phyloP scores from a whole-genome alignment of 2,797 vertebrate genomes.

The Trachops cirrhosus region DNA sequence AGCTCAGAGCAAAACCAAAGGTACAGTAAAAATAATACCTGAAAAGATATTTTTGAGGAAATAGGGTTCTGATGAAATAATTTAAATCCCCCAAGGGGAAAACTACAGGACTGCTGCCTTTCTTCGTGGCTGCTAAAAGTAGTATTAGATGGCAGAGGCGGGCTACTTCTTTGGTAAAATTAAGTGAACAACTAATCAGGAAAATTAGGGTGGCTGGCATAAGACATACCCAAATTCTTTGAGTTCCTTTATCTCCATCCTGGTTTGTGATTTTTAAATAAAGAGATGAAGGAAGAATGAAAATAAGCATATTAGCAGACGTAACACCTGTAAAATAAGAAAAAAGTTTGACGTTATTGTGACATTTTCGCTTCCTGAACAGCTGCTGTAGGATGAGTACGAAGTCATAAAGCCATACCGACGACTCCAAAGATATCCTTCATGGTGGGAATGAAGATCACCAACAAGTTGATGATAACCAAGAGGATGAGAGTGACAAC shows the following conservation, averaged over 20 bases:
- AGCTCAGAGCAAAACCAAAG: background rate
- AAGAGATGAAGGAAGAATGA: constrained; percentile 86
- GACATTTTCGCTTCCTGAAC: background rate
- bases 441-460: constrained; percentile 87
- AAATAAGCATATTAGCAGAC: constrained; percentile 89
- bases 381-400: background rate
- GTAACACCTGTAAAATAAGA: constrained; percentile 83
- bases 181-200: constrained; percentile 30
- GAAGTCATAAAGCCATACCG: constrained; percentile 80
- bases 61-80: background rate
- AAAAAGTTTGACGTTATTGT: constrained; percentile 33
- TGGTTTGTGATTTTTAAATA: constrained; percentile 87
- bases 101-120: background rate
- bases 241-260: constrained; percentile 80
- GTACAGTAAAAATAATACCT: background rate
- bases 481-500: constrained; percentile 82
- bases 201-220: background rate
- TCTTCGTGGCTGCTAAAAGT: background rate
- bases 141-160: background rate
- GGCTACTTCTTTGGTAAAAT: background rate
- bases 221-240: constrained; percentile 85
- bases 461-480: constrained; percentile 82
- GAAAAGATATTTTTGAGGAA: background rate
- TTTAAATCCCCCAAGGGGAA: background rate
- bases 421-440: constrained; percentile 88